Base-by-base conservation (phyloP, 1,140 invertebrate genomes). In the Whitmania pigra region DNA sequence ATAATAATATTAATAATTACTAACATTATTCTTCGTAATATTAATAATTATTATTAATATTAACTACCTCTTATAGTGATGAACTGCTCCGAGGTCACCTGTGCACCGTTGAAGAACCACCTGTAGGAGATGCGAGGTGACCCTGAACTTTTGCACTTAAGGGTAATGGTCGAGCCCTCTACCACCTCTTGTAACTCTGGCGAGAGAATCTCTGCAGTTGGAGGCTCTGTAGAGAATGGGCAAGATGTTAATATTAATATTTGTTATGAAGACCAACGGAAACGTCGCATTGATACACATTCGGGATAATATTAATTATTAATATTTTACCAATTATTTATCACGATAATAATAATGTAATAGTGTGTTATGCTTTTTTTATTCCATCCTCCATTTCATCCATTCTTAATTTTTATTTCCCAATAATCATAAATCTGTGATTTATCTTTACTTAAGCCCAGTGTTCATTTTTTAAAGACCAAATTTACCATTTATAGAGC, bases 21-120 rank as follows among this genome's bases (percentile, higher is more conserved):
- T 20, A 57, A 3, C 54, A 57, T n/a, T 5, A 57, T 36, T 6
- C 2, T 36, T 25, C 2, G 2, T n/a, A 57, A 3, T n/a, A 57
- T 57, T 57, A 57, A 57, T n/a, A 57, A n/a, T 57, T 57, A n/a
- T 57, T 57, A 57, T n/a, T n/a, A 57, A 57, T 25, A 57, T 20
- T 9, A 20, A 20, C 29, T 31, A 63, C 57, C 57, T 31, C 57
- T 63, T 22, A 63, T 20, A 31, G 57, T 63, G 29, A 63, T 18
- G 15, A 63, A 63, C 22, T 22, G 57, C 20, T 31, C 57, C 22
- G 22, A 22, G 22, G 29, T 22, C 29, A 63, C 22, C 22, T 22
- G 22, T 31, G 18, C 57, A 6, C 57, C 57, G 18, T 63, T 63
- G 29, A 18, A 63, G 11, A 63, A 63, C 57, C 57, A 63, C 0